Base-by-base conservation (phyloP, 2,113 vertebrate species). In the Callipepla squamata region DNA sequence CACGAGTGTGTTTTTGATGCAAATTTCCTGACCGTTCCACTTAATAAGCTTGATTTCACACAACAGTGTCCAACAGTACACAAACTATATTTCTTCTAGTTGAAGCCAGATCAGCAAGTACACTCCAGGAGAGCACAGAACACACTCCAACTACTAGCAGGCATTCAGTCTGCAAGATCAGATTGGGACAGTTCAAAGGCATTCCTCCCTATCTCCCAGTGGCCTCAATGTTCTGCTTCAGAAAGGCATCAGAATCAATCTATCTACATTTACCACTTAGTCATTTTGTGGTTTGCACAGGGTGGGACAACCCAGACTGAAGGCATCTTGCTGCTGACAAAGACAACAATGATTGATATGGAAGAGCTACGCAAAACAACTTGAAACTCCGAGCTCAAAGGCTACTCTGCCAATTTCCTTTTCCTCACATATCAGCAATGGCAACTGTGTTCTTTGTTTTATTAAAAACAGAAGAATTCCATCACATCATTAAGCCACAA, bases 291-390 rank as follows among this genome's bases (percentile, higher is more conserved):
- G 76, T 80, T 86, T 92, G 65, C 55, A 65, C 61, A 3, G 66
- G 84, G 66, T 84, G 57, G 74, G 80, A 93, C 0, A 0, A 81
- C 57, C 61, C n/a, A 84, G 77, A 72, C 38, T 1, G 1, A 92
- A 88, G 88, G 32, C 69, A 75, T 68, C 73, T 90, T 68, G 68
- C 50, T 88, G 65, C 76, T 69, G 65, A 92, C 65, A 86, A 78
- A 65, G 73, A 40, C n/a, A 87, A 74, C 0, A 5, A 78, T 11
- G 25, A 93, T 75, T 30, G 1, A 81, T 70, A 84, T 36, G 75
- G 80, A 69, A 89, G 30, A 92, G 45, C 48, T 75, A 18, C 1
- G 68, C 57, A 75, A 63, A 86, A 47, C 53, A 77, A 80, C 61
- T 75, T 36, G 28, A 93, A 93, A 93, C 69, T 20, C 25, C 32